A percentile compares a stretch with the other conserved stretches of the same genome.
These are phyloP conservation scores for Zosterops borbonicus DNA, from an alignment of 2,113 vertebrate genomes.

Conservation along the genomic window DNA sequence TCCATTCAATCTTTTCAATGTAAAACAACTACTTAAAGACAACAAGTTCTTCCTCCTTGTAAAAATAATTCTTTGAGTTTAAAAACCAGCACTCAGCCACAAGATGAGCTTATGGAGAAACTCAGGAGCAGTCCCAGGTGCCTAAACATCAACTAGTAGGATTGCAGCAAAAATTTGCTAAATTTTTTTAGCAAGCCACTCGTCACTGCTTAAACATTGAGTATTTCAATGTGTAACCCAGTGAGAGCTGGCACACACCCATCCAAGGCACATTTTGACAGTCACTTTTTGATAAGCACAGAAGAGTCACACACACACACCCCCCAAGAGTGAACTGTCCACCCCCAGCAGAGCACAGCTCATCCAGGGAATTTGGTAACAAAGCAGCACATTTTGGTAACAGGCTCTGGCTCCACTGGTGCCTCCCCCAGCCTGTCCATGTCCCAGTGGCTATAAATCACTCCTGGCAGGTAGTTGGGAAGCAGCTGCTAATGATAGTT, in stretches of 20 bases:
- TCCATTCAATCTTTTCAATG: background rate
- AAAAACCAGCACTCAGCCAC: background rate
- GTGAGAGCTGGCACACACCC: background rate
- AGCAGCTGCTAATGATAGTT: conserved; percentile 90
- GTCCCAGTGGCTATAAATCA: conserved; percentile 83
- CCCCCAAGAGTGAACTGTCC: background rate
- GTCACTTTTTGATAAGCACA: background rate
- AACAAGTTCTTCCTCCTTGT: background rate
- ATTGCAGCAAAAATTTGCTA: background rate
- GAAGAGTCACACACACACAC: background rate
- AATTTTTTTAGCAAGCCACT: background rate
- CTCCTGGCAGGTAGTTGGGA: conserved; percentile 89
- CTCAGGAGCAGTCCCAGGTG: background rate
- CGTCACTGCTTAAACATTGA: background rate
- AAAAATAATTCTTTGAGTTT: background rate
- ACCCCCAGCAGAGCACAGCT: background rate
- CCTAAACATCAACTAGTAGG: background rate
- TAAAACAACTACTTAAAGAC: background rate
- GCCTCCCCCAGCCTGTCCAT: background rate
- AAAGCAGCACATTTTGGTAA: background rate
- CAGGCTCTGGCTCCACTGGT: background rate
- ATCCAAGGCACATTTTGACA: background rate
- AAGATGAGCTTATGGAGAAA: background rate
- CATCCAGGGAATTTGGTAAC: accelerated
- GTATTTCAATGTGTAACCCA: background rate